phyloP scores from a whole-genome alignment of 2,113 vertebrate genomes.

The Puma concolor region DNA sequence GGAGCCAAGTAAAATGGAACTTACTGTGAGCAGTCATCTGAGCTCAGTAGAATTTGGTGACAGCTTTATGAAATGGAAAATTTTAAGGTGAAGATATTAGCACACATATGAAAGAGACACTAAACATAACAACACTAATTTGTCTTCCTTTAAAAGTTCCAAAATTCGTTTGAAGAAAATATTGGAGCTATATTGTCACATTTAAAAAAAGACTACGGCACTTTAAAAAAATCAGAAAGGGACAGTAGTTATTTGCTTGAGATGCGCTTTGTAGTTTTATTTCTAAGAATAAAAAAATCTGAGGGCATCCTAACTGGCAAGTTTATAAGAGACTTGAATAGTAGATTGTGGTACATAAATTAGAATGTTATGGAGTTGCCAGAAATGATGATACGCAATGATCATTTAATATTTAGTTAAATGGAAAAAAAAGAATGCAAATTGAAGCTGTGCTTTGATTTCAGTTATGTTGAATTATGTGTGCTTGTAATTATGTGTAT shows the following conservation, averaged over 20 bases:
- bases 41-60: constrained; percentile 57
- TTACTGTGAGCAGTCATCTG: constrained; percentile 69
- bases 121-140: constrained; percentile 51
- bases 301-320: not conserved
- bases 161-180: constrained; percentile 44
- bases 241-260: not conserved
- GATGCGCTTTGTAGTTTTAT: constrained; percentile 38
- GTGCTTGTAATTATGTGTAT: constrained; percentile 34
- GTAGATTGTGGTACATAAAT: not conserved
- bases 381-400: not conserved
- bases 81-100: constrained; percentile 44
- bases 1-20: constrained; percentile 69
- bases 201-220: not conserved
- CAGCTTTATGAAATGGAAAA: constrained; percentile 58
- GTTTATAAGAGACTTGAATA: constrained; percentile 27
- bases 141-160: constrained; percentile 11
- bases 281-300: constrained; percentile 21
- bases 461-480: constrained; percentile 4
- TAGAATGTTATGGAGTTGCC: constrained; percentile 30
- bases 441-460: constrained; percentile 51
- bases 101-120: constrained; percentile 47
- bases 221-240: not conserved
- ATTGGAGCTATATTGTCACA: not conserved
- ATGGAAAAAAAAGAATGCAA: not conserved
- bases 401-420: constrained; percentile 53